phyloP scores from a whole-genome alignment of 2,888 invertebrate species.

The Parnassius orleans region DNA sequence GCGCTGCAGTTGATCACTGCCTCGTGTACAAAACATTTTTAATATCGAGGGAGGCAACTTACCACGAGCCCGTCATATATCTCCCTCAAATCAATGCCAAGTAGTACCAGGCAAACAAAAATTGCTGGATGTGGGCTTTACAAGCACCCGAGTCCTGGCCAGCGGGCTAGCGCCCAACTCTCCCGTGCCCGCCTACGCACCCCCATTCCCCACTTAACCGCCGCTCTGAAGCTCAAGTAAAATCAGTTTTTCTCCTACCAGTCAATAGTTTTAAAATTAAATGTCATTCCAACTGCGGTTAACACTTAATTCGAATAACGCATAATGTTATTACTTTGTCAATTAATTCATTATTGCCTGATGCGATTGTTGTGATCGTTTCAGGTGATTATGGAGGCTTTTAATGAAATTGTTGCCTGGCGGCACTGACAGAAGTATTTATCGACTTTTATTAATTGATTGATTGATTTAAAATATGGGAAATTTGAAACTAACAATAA shows the following conservation, averaged over 20 bases:
- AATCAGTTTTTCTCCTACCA: slow-evolving; percentile 70
- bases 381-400: slow-evolving; percentile 60
- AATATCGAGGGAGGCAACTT: slow-evolving; percentile 11
- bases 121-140: slow-evolving; percentile 48
- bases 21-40: slow-evolving; percentile 8
- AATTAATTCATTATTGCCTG: slow-evolving; percentile 74
- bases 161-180: slow-evolving; percentile 24
- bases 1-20: slow-evolving; percentile 8
- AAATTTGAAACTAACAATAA: too few species aligned
- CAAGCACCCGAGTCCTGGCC: slow-evolving; percentile 34
- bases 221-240: slow-evolving; percentile 51
- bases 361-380: slow-evolving; percentile 56
- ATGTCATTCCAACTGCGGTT: slow-evolving; percentile 75
- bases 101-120: slow-evolving; percentile 69
- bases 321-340: slow-evolving; percentile 71
- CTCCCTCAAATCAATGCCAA: slow-evolving; percentile 78
- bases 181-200: slow-evolving; percentile 41
- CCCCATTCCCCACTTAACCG: slow-evolving; percentile 48
- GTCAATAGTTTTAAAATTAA: slow-evolving; percentile 75
- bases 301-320: slow-evolving; percentile 73
- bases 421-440: slow-evolving; percentile 43
- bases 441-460: slow-evolving; percentile 28
- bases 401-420: slow-evolving; percentile 72
- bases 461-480: not conserved
- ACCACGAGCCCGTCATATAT: slow-evolving; percentile 46